phyloP scores from a whole-genome alignment of 2,113 vertebrate species.

The Lophotis ruficrista region DNA sequence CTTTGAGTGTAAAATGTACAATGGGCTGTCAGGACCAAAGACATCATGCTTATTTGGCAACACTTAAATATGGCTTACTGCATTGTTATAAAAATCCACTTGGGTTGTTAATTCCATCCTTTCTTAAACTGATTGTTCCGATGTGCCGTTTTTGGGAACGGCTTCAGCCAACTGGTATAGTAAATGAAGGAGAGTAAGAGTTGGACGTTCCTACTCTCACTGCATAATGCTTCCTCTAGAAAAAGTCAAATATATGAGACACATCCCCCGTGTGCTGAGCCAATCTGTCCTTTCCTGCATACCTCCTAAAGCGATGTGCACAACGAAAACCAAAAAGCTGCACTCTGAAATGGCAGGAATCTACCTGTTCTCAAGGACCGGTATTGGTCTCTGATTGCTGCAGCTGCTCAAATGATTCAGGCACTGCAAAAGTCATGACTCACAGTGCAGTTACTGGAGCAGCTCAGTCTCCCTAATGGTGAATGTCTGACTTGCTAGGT shows the following conservation, averaged over 20 bases:
- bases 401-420: conserved; percentile 21
- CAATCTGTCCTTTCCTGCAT: not conserved
- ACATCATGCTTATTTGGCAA: not conserved
- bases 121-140: not conserved
- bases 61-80: not conserved
- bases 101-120: not conserved
- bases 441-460: not conserved
- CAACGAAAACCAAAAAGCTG: not conserved
- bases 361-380: not conserved
- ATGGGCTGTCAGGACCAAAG: not conserved
- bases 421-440: not conserved
- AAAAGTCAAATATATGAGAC: not conserved
- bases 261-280: not conserved
- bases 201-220: not conserved
- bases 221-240: not conserved
- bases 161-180: not conserved
- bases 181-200: not conserved
- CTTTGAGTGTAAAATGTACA: not conserved
- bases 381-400: not conserved
- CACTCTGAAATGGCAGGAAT: not conserved
- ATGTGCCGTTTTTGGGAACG: not conserved
- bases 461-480: not conserved
- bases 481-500: not conserved
- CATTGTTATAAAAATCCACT: not conserved
- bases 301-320: not conserved